These are phyloP conservation scores for Dromaius novaehollandiae DNA, from an alignment of 2,113 vertebrate species.

Conservation along the genomic window DNA sequence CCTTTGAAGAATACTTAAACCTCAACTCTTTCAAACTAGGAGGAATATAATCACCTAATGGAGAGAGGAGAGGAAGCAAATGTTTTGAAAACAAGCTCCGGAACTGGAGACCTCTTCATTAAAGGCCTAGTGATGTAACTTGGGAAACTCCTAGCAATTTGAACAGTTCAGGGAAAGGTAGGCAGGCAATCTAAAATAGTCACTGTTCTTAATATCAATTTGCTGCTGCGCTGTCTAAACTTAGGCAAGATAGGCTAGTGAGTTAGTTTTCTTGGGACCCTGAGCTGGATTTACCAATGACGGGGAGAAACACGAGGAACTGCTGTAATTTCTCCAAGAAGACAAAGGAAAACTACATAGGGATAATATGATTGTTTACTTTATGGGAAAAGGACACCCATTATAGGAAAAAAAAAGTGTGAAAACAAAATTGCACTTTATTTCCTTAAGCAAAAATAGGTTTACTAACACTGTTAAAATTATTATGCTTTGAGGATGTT, in stretches of 20 bases:
- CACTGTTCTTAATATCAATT: neutral
- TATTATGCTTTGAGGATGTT: slow-evolving; percentile 48
- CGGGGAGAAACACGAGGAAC: slow-evolving; percentile 23
- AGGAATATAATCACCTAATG: neutral
- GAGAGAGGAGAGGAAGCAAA: neutral
- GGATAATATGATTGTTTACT: slow-evolving; percentile 48
- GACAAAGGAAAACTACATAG: slow-evolving; percentile 28
- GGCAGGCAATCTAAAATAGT: neutral
- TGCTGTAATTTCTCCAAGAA: slow-evolving; percentile 25
- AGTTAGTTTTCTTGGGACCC: slow-evolving; percentile 25
- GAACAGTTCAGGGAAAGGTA: neutral
- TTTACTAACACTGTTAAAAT: slow-evolving; percentile 50
- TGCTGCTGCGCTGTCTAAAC: neutral
- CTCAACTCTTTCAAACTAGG: neutral
- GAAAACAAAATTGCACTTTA: slow-evolving; percentile 59
- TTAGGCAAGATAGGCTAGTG: neutral
- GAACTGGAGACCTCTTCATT: neutral
- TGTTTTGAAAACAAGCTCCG: neutral
- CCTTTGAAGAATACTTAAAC: neutral
- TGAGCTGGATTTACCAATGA: neutral
- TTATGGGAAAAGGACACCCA: slow-evolving; percentile 4
- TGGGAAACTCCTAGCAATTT: neutral
- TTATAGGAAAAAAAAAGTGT: slow-evolving; percentile 58
- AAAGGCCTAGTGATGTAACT: neutral
- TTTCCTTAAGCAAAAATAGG: slow-evolving; percentile 48